Evolutionary conservation across 2,888 invertebrate genomes (phyloP), one percentile per base, ranked within the genome.

Genomic region (Chalcosyrphus nemorum): DNA sequence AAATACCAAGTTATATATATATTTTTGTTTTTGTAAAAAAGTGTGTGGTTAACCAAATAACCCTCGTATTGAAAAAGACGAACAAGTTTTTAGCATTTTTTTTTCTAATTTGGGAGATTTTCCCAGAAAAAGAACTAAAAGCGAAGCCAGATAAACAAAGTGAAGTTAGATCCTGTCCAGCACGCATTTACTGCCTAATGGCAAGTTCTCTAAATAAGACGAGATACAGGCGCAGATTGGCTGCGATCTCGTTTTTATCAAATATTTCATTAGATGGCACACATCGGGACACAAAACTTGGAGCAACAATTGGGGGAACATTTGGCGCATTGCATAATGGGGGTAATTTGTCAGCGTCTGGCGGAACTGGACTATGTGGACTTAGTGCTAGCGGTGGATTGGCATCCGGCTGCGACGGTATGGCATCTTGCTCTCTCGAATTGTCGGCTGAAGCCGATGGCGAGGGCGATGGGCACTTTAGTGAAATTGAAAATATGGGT

Each of bases 241-340:
- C 98, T 90, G 98, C 98, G 88, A 94, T 98, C 89, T 96, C 97
- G 89, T 99, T 98, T 93, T 93, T 99, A 88, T 96, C 97, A 68
- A 98, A 98, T 92, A 98, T 99, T 90, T 97, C 98, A 86, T 93
- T 98, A 86, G 98, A 98, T 93, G 98, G 98, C 87, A 95, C 95
- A 88, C 95, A 96, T 92, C 94, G 94, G 90, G 95, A 96, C 90
- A 94, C 95, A 81, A 94, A 93, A 91, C 91, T 94, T 89, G 93
- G 91, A 86, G 88, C 91, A 88, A 89, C 90, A 88, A 90, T 89
- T 88, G 90, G 91, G 50, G 59, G 59, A 56, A 85, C 86, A 54
- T 70, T 88, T 38, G 90, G 90, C 87, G 90, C 90, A 85, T 70
- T 84, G 45, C 74, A 74, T 86, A 81, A 87, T 86, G 61, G 80